Evolutionary conservation across 1,140 invertebrate species (phyloP), one percentile per base, ranked within the genome.

Genomic region (Solenopsis invicta): DNA sequence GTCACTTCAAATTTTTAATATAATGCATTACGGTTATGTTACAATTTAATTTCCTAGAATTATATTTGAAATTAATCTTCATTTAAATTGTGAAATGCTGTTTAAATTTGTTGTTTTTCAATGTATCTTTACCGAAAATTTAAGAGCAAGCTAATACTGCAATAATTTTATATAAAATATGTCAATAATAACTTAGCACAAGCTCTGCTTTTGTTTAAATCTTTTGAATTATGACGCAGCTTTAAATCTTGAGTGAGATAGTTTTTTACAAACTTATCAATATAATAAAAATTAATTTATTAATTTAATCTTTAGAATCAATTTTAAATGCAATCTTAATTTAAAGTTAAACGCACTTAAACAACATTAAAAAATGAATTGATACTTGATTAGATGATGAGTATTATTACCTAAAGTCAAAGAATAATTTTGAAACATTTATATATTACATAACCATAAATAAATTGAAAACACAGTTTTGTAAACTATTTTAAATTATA

Each of bases 401-500:
- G 34, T 29, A 52, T 72, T 72, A 6, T 56, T 56, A 10, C 4
- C 59, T 10, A 6, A 76, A 56, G 21, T 16, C 8, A 21, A 76
- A 4, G 16, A 59, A 37, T 59, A 76, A 59, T 76, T 76, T 45
- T 61, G 4, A 54, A 13, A 12, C 12, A 37, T 12, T 29, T 29
- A 2, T 56, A 34, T 75, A 21, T 74, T n/a, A 52, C 13, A 76
- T 1, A 4, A 41, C 8, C 16, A 59, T 41, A 41, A 41, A 76
- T 24, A 59, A 76, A 76, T 9, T 45, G n/a, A 12, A 24, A 3
- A 29, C 5, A 37, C 16, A 29, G 21, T 71, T 50, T 34, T 37
- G 18, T 12, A 54, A 18, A 69, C 9, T 50, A 29, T n/a, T 66
- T 66, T n/a, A n/a, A 74, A 45, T 77, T 45, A 45, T 24, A 76